Evolutionary conservation across 2,888 invertebrate genomes (phyloP).

Genomic region (Dusona sp.): DNA sequence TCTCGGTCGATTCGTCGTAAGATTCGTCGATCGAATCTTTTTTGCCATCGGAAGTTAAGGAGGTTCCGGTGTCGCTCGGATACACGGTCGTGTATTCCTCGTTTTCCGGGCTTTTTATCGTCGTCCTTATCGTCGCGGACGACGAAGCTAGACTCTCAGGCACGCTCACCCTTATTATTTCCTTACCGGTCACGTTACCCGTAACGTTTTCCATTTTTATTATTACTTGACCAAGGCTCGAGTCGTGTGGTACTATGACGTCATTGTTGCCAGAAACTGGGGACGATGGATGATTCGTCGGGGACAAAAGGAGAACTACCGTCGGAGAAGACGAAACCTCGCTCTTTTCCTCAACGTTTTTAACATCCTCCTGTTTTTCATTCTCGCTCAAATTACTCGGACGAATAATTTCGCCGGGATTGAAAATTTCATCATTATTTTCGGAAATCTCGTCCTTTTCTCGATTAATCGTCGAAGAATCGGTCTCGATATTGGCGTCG

Average conservation of each 20-base stretch:
- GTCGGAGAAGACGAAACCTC: slow-evolving; percentile 72
- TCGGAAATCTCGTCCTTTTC: background rate
- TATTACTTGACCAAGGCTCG: slow-evolving; percentile 63
- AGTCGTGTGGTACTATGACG: slow-evolving; percentile 50
- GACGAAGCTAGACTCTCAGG: slow-evolving; percentile 48
- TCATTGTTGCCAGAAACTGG: slow-evolving; percentile 49
- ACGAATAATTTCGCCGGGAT: slow-evolving; percentile 3
- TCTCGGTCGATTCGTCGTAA: slow-evolving; percentile 45
- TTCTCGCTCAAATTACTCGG: background rate
- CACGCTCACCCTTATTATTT: slow-evolving; percentile 67
- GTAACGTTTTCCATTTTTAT: slow-evolving; percentile 68
- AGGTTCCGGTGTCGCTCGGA: background rate
- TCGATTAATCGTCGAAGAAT: background rate
- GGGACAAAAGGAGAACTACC: slow-evolving; percentile 75
- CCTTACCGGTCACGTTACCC: slow-evolving; percentile 69
- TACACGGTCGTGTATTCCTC: slow-evolving; percentile 59
- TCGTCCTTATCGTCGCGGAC: slow-evolving; percentile 62
- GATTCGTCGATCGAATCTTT: slow-evolving; percentile 8
- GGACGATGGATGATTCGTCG: slow-evolving; percentile 72
- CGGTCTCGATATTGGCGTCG: slow-evolving; percentile 51
- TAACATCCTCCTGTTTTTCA: background rate
- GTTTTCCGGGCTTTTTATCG: slow-evolving; percentile 68
- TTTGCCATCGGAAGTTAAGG: slow-evolving; percentile 2
- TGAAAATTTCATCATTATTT: background rate
- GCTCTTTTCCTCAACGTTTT: slow-evolving; percentile 8